Evolutionary conservation across 2,113 vertebrate species (phyloP).

Genomic region (Sciurus niger): DNA sequence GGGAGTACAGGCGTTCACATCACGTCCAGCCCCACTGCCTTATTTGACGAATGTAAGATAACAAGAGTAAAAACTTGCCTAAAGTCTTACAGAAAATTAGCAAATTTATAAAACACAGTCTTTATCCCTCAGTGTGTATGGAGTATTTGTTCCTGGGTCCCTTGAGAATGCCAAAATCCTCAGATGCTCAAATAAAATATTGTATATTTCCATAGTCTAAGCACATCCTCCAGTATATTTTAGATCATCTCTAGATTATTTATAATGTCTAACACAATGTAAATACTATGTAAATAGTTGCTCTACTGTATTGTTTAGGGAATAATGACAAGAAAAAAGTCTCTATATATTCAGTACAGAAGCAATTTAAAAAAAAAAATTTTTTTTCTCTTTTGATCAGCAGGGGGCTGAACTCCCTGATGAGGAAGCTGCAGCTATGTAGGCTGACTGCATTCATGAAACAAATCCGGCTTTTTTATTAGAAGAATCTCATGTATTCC

Average conservation of each 20-base stretch:
- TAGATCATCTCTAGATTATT: not conserved
- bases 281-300: not conserved
- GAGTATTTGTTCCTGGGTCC: too few species aligned
- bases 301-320: not conserved
- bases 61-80: slow-evolving; percentile 29
- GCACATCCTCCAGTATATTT: not conserved
- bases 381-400: too few species aligned
- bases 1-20: too few species aligned
- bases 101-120: not conserved
- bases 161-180: not conserved
- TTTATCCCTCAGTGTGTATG: not conserved
- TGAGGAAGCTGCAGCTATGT: not conserved
- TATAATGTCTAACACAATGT: not conserved
- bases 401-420: not conserved
- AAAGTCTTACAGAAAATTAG: slow-evolving; percentile 1
- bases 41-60: slow-evolving; percentile 14
- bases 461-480: not conserved
- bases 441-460: not conserved
- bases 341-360: not conserved
- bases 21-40: not conserved
- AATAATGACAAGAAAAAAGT: not conserved
- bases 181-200: not conserved
- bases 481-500: not conserved
- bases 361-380: not conserved
- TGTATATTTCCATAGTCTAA: not conserved